A percentile compares a stretch with the other conserved stretches of the same genome.
These are phyloP conservation scores for Hepsetus odoe DNA, from an alignment of 2,113 vertebrate genomes.

Conservation along the genomic window DNA sequence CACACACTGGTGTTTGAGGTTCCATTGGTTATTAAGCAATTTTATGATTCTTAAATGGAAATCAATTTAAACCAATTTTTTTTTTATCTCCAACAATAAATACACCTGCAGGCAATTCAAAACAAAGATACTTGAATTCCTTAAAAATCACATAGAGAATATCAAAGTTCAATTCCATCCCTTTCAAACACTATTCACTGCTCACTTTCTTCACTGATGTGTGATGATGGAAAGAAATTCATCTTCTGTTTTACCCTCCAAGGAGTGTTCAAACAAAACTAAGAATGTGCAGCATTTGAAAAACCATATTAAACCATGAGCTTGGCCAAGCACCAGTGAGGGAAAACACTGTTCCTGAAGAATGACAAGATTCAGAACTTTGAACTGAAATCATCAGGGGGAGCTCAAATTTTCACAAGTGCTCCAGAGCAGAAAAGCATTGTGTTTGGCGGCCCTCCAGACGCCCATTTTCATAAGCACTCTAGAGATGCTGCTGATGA, in stretches of 20 bases:
- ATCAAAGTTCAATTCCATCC: slow-evolving; percentile 23
- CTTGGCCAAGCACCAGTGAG: neutral
- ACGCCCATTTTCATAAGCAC: slow-evolving; percentile 10
- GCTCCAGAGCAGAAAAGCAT: neutral
- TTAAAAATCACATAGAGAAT: neutral
- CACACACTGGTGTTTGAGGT: neutral
- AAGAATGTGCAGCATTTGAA: slow-evolving; percentile 6
- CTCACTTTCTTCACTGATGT: slow-evolving; percentile 23
- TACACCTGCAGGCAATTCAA: neutral
- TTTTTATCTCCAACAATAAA: neutral
- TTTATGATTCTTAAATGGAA: too few species aligned
- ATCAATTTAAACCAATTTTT: too few species aligned
- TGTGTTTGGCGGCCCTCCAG: slow-evolving; percentile 6
- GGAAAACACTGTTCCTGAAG: slow-evolving; percentile 1
- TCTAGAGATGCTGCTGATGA: slow-evolving; percentile 20
- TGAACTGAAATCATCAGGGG: slow-evolving; percentile 19
- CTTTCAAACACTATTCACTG: neutral
- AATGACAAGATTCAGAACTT: slow-evolving; percentile 9
- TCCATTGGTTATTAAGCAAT: neutral
- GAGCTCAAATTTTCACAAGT: neutral
- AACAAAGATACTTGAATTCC: neutral
- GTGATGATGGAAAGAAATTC: slow-evolving; percentile 7
- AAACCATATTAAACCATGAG: slow-evolving; percentile 35
- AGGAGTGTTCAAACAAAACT: slow-evolving; percentile 17
- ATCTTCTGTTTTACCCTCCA: neutral